Evolutionary conservation across 1,140 invertebrate species (phyloP).

Genomic region (Drosophila rufa): DNA sequence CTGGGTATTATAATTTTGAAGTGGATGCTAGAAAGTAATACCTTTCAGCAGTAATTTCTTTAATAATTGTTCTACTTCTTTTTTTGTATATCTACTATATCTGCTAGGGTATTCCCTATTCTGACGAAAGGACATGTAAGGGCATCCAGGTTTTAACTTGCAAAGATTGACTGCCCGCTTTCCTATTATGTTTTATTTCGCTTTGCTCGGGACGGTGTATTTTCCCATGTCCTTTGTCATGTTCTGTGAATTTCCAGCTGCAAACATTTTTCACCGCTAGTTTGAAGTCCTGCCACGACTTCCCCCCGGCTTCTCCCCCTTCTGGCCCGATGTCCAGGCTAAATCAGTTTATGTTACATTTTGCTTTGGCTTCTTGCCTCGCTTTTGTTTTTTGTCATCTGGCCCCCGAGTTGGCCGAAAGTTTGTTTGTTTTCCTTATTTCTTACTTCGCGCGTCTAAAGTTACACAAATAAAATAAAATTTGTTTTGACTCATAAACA

Average conservation of each 20-base stretch:
- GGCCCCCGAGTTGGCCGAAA: slow-evolving; percentile 11
- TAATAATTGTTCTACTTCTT: too few relatives aligned
- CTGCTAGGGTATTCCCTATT: too few relatives aligned
- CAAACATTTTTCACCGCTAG: slow-evolving; percentile 49
- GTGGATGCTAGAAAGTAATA: too few relatives aligned
- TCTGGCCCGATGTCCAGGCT: slow-evolving; percentile 2
- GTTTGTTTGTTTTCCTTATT: slow-evolving; percentile 26
- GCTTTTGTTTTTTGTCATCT: slow-evolving; percentile 19
- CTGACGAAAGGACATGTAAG: not conserved
- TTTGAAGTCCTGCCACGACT: slow-evolving; percentile 21
- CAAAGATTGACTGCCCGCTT: too few relatives aligned
- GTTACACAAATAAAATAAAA: slow-evolving; percentile 53
- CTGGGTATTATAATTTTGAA: too few relatives aligned
- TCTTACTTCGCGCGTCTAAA: slow-evolving; percentile 48
- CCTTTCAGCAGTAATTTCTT: too few relatives aligned
- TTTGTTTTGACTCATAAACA: slow-evolving; percentile 55
- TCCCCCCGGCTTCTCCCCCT: not conserved
- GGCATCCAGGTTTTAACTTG: not conserved
- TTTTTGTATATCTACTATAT: too few relatives aligned
- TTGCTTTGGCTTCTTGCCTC: slow-evolving; percentile 29
- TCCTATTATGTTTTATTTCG: slow-evolving; percentile 45
- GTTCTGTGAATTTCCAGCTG: slow-evolving; percentile 46
- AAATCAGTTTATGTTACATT: slow-evolving; percentile 56
- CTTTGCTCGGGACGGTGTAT: slow-evolving; percentile 15
- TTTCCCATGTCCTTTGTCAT: slow-evolving; percentile 52